phyloP scores from a whole-genome alignment of 2,113 vertebrate genomes.

The Petaurus breviceps region DNA sequence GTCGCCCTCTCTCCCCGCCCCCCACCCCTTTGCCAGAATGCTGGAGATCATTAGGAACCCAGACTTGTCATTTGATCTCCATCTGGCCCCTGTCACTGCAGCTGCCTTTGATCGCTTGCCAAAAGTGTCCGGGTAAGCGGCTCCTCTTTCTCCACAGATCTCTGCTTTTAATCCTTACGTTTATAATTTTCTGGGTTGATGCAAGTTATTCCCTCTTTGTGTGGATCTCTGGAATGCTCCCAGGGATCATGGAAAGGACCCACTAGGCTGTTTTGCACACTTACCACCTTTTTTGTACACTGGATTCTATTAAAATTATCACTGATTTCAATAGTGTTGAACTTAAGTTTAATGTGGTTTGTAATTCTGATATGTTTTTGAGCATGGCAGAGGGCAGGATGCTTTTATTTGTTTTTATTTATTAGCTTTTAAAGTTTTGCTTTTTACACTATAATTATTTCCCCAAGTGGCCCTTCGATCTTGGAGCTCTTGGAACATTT shows the following conservation, averaged over 20 bases:
- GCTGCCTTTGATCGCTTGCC: slow-evolving; percentile 81
- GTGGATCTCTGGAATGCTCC: slow-evolving; percentile 9
- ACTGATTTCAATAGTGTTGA: slow-evolving; percentile 26
- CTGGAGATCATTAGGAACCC: slow-evolving; percentile 60
- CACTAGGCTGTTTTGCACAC: neutral
- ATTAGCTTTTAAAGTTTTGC: neutral
- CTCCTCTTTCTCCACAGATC: slow-evolving; percentile 69
- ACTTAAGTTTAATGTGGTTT: slow-evolving; percentile 45
- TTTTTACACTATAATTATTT: neutral
- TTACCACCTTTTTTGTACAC: neutral
- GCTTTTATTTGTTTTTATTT: neutral
- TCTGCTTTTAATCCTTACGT: slow-evolving; percentile 72
- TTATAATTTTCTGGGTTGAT: slow-evolving; percentile 59
- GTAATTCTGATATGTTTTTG: slow-evolving; percentile 49
- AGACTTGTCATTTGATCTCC: slow-evolving; percentile 74
- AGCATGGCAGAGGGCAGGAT: neutral
- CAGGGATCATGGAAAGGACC: slow-evolving; percentile 34
- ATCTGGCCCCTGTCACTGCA: slow-evolving; percentile 80
- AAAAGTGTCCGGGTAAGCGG: slow-evolving; percentile 57
- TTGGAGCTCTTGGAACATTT: neutral
- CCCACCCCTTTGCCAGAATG: slow-evolving; percentile 51
- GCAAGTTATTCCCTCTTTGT: slow-evolving; percentile 58
- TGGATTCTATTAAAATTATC: slow-evolving; percentile 53
- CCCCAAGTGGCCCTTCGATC: neutral
- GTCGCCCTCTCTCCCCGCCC: neutral